phyloP scores from a whole-genome alignment of 92 coral and sea anemone species.

The Zoanthus sociatus region DNA sequence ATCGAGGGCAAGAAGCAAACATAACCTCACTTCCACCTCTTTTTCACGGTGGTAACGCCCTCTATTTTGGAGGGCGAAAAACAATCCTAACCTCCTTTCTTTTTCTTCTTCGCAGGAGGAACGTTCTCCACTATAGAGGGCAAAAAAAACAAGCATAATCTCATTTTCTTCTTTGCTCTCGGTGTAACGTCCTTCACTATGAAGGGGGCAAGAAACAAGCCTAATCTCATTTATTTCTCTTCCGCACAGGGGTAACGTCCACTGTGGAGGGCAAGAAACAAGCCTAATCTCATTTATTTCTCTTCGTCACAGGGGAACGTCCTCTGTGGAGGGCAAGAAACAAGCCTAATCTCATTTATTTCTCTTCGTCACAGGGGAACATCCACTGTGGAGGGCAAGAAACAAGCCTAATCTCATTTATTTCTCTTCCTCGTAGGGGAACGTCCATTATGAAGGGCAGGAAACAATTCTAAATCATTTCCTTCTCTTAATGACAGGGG shows the following conservation, averaged over 20 bases:
- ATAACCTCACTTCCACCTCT: no score
- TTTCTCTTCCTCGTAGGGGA: constrained; percentile 64
- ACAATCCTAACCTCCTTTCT: no score
- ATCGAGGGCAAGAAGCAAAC: no score
- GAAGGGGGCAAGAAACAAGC: constrained; percentile 80
- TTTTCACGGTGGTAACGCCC: no score
- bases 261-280: constrained; percentile 77
- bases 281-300: constrained; percentile 42
- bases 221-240: constrained; percentile 4
- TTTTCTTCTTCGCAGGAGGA: constrained; percentile 60
- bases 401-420: not conserved
- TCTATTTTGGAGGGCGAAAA: no score
- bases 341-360: constrained; percentile 50
- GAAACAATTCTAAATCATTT: constrained; percentile 60
- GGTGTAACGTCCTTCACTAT: constrained; percentile 75
- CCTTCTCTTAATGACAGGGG: constrained; percentile 65
- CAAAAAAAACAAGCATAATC: constrained; percentile 51
- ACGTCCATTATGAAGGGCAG: constrained; percentile 79
- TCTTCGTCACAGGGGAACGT: constrained; percentile 71
- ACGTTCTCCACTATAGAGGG: constrained; percentile 65
- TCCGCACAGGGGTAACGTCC: constrained; percentile 77
- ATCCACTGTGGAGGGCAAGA: constrained; percentile 77
- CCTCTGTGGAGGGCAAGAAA: constrained; percentile 79
- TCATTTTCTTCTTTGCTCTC: constrained; percentile 11
- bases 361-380: constrained; percentile 69